Evolutionary conservation across 2,888 invertebrate genomes (phyloP), one percentile per base, ranked within the genome.

Genomic region (Torymus tubicola): DNA sequence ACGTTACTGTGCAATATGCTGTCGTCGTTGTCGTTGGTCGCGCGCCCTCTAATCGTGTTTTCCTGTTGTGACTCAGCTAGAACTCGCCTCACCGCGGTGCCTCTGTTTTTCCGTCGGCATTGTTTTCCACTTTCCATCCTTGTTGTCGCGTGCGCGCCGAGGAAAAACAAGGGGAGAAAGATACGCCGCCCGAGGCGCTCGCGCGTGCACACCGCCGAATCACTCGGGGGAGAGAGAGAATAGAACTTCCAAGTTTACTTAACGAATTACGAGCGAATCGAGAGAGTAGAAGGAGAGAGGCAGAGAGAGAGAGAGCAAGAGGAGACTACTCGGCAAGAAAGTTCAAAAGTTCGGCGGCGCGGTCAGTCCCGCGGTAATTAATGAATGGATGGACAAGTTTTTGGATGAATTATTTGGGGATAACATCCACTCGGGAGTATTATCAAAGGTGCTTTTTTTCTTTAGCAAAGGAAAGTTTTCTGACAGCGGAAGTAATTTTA

Each of bases 91-190:
- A 8, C 53, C 80, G 58, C 31, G 65, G 71, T 60, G 75, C 53
- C 70, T 70, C 31, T 74, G 70, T 80, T 74, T 70, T 80, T 80
- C 31, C 70, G 58, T n/a, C 18, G 70, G 75, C 65, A 80, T 80
- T 80, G 71, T 80, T 80, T 80, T 72, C 64, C 71, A 67, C 70
- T 75, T 80, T 70, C 65, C 64, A 61, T 70, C 61, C 63, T 61
- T 42, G 21, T 55, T 50, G 21, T 14, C 60, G n/a, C 24, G 57
- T 68, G 52, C 10, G 2, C 76, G 12, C 42, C 16, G 55, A 64
- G 60, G 70, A 70, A 69, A 77, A 70, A 69, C 50, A 68, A n/a
- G 50, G 11, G 57, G 21, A 14, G 18, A 70, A 69, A 72, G 67
- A 68, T 73, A 55, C 53, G 67, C 52, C 53, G 67, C 58, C 16